phyloP scores from a whole-genome alignment of 1,140 invertebrate species.

The Euschistus heros region DNA sequence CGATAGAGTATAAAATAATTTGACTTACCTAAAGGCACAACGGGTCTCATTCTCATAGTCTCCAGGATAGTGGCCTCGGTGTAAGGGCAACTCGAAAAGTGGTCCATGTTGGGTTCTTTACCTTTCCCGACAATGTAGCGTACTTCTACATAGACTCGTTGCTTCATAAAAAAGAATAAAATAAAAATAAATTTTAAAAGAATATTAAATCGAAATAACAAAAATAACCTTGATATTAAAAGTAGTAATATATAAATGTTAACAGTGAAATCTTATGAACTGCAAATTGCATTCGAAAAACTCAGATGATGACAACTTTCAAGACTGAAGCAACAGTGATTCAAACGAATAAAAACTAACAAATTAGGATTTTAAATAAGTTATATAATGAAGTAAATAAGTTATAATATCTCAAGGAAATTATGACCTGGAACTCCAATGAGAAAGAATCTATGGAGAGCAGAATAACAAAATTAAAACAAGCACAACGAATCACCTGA shows the following conservation, averaged over 20 bases:
- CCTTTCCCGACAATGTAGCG: conserved; percentile 34
- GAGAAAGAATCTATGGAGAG: no score
- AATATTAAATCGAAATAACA: not conserved
- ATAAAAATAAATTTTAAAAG: not conserved
- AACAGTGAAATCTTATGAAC: not conserved
- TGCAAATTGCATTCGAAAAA: not conserved
- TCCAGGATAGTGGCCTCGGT: conserved; percentile 59
- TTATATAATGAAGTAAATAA: no score
- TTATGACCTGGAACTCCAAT: no score
- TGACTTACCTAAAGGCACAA: conserved; percentile 45
- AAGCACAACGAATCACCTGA: no score
- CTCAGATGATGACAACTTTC: no score
- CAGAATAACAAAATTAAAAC: no score
- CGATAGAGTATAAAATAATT: no score
- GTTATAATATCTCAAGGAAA: no score
- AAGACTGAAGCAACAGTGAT: no score
- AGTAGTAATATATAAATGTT: not conserved
- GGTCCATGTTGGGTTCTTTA: conserved; percentile 36
- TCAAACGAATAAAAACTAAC: no score
- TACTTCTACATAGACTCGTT: conserved; percentile 44
- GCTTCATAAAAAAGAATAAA: conserved; percentile 36
- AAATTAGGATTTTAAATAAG: no score
- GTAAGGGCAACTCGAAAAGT: conserved; percentile 41
- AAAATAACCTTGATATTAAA: not conserved
- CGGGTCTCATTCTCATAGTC: conserved; percentile 62